Base-by-base conservation (phyloP, 1,140 invertebrate species). In the Dendrolimus kikuchii region DNA sequence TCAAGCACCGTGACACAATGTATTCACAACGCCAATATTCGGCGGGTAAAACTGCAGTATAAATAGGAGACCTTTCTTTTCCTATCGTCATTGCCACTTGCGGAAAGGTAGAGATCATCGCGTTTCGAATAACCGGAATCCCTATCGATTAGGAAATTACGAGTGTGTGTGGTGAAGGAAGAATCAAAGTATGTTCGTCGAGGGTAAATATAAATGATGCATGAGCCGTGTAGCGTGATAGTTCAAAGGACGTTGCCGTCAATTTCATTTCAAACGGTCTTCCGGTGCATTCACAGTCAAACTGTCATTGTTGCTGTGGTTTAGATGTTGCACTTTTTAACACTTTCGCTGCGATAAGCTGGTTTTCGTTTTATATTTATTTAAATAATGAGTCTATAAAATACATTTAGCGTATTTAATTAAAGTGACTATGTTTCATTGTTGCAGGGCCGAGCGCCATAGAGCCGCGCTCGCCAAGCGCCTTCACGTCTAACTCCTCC, bases 141-240 rank as follows among this genome's bases (percentile, higher is more conserved):
- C 6, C 38, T 85, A 85, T 85, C 66, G 81, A 85, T 80, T 77
- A 67, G 59, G 71, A 67, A 62, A 70, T 77, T 77, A 76, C 77
- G 70, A 67, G 73, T 76, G 58, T 52, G 68, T 63, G 67, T 78
- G 66, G 70, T 74, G 69, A 73, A 81, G 69, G 74, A 77, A 74
- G 72, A 82, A 75, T 71, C 74, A 82, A 86, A 82, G 81, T 86
- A 84, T 82, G 81, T 84, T 82, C 81, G 79, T 67, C 69, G 81
- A 74, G 77, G 81, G 80, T 81, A 83, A 86, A 81, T 83, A 86
- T 86, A 86, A 86, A 86, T 77, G 72, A 86, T 86, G 77, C 83
- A 86, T 77, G 77, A 67, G 58, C 66, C 55, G 74, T 60, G 68
- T 86, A 82, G 83, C 83, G 83, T 86, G 83, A 86, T 86, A 86